Evolutionary conservation across 2,113 vertebrate species (phyloP).

Genomic region (Vulpes vulpes): DNA sequence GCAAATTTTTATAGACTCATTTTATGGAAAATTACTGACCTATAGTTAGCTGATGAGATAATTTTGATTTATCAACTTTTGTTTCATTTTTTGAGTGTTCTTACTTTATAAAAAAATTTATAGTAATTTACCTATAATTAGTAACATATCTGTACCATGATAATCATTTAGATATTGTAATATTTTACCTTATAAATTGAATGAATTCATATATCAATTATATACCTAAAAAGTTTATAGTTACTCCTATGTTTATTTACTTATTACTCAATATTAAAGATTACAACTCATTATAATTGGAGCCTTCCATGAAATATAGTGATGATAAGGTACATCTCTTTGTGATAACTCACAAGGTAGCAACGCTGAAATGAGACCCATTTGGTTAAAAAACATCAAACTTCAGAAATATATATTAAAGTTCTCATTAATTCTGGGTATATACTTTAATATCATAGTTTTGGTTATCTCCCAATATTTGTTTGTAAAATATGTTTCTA

Average conservation of each 20-base stretch:
- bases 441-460: background rate
- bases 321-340: background rate
- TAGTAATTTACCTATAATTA: background rate
- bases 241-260: background rate
- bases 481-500: background rate
- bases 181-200: background rate
- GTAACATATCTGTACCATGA: background rate
- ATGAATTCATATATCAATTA: background rate
- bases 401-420: background rate
- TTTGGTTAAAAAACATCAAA: background rate
- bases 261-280: slow-evolving; percentile 30
- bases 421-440: background rate
- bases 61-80: background rate
- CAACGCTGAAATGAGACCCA: background rate
- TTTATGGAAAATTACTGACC: background rate
- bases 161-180: background rate
- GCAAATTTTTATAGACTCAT: background rate
- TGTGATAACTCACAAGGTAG: background rate
- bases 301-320: background rate
- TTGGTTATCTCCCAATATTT: background rate
- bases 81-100: background rate
- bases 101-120: background rate
- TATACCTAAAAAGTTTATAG: background rate
- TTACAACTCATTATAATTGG: background rate
- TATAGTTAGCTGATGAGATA: background rate